These are phyloP conservation scores for Eufriesea mexicana DNA, from an alignment of 1,140 invertebrate genomes.

Conservation along the genomic window DNA sequence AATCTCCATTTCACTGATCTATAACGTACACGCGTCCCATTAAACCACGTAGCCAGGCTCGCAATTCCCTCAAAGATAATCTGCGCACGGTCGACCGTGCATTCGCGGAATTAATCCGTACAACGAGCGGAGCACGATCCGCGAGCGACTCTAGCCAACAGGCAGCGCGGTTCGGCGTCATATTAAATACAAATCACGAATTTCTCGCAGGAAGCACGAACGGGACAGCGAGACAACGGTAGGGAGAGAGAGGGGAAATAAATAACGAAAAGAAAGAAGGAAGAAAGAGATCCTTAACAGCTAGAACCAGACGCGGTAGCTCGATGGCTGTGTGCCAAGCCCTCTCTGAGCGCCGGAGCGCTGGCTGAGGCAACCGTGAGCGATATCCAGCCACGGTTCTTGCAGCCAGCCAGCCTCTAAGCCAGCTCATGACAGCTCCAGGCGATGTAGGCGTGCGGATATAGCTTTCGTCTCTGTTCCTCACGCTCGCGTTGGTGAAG, in stretches of 20 bases:
- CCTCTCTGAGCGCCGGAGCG: conserved; percentile 44
- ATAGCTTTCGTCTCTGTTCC: conserved; percentile 18
- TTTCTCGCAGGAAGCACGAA: conserved; percentile 42
- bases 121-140: background rate
- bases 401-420: conserved; percentile 19
- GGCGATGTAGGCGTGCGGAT: conserved; percentile 66
- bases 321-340: conserved; percentile 59
- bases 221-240: too few species aligned
- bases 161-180: background rate
- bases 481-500: background rate
- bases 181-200: conserved; percentile 52
- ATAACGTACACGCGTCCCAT: conserved; percentile 30
- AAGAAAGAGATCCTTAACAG: conserved; percentile 26
- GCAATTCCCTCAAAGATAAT: conserved; percentile 38
- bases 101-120: conserved; percentile 36
- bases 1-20: conserved; percentile 47
- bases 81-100: background rate
- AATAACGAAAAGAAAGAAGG: background rate
- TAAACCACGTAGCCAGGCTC: background rate
- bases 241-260: background rate
- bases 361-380: conserved; percentile 48
- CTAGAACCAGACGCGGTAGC: conserved; percentile 28
- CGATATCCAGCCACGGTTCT: conserved; percentile 39
- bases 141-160: background rate
- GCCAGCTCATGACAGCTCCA: conserved; percentile 47